Conservation (phyloP, 2,888 invertebrate genomes). For the Heteropelma amictum region DNA sequence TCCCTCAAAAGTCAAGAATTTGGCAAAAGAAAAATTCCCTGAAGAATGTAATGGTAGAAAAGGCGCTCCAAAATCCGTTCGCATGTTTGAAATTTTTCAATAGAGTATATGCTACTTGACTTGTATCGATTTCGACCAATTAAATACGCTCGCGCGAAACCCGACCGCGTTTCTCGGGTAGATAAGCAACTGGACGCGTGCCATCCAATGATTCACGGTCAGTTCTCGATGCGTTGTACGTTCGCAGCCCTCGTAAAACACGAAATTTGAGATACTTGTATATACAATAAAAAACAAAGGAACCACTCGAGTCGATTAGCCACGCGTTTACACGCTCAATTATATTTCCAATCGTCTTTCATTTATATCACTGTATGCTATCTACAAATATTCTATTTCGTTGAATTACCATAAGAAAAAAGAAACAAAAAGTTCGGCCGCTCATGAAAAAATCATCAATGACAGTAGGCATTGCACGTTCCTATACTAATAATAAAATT, state of each 20-base stretch:
- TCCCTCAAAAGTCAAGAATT: too few relatives aligned
- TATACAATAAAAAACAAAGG: not conserved
- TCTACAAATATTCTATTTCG: slow-evolving; percentile 62
- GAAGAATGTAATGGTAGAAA: too few relatives aligned
- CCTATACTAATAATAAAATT: slow-evolving; percentile 31
- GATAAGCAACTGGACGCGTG: slow-evolving; percentile 54
- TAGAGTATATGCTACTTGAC: slow-evolving; percentile 61
- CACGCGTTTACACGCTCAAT: slow-evolving; percentile 47
- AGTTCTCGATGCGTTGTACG: not conserved
- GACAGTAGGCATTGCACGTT: slow-evolving; percentile 48
- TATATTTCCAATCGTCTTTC: slow-evolving; percentile 47
- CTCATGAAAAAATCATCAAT: slow-evolving; percentile 27
- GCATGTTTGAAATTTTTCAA: too few relatives aligned
- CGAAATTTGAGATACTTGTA: not conserved
- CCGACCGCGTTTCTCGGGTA: slow-evolving; percentile 46
- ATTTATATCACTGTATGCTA: slow-evolving; percentile 68
- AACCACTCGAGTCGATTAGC: slow-evolving; percentile 31
- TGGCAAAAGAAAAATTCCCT: too few relatives aligned
- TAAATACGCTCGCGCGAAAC: slow-evolving; percentile 56
- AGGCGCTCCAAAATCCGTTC: too few relatives aligned
- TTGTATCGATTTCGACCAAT: slow-evolving; percentile 73
- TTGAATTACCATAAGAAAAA: slow-evolving; percentile 24
- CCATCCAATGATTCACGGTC: slow-evolving; percentile 29
- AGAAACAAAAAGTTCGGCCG: slow-evolving; percentile 18
- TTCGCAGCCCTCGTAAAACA: not conserved